Base-by-base conservation (phyloP, 2,113 vertebrate genomes). In the Sceloporus tristichus region DNA sequence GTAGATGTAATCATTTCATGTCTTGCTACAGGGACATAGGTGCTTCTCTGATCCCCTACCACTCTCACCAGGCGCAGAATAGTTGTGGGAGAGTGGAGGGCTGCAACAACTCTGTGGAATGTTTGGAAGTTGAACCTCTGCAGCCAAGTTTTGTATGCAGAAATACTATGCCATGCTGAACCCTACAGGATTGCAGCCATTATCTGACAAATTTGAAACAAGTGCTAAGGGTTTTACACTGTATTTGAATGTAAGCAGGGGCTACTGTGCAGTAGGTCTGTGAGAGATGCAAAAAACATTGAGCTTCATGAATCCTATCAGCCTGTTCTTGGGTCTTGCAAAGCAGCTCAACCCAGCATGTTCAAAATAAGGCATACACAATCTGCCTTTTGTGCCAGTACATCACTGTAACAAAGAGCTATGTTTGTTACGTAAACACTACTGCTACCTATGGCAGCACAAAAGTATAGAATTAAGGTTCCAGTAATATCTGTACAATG, bases 241-340 rank as follows among this genome's bases (percentile, higher is more conserved):
- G 9, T 0, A 23, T 9, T 14, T 59, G 16, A 66, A 11, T 71
- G 25, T n/a, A 48, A 68, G 8, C 14, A 4, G 75, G 27, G 21
- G 34, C 70, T 19, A 73, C 48, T 56, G 48, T 54, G 53, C 27
- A 80, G 85, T 3, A 90, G 11, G 73, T 56, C 27, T 1, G 34
- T 89, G 65, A 3, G 1, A 2, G 79, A 81, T 86, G 91, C 79
- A 82, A 73, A 74, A 25, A 56, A 53, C 4, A 16, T 29, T 84
- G 29, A 84, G 48, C 65, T 84, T 79, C 21, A 34, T 16, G 40
- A 85, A 65, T 62, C 9, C 7, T 19, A 34, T 76, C 10, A 34
- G 18, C 38, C 27, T 56, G 18, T 9, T 54, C 42, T 68, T 42
- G 23, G 73, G 34, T 53, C 25, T 76, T 66, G 42, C 79, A 66